A percentile compares a stretch with the other conserved stretches of the same genome.
Conservation (phyloP, 2,113 vertebrate genomes). For the Halcyon senegalensis region DNA sequence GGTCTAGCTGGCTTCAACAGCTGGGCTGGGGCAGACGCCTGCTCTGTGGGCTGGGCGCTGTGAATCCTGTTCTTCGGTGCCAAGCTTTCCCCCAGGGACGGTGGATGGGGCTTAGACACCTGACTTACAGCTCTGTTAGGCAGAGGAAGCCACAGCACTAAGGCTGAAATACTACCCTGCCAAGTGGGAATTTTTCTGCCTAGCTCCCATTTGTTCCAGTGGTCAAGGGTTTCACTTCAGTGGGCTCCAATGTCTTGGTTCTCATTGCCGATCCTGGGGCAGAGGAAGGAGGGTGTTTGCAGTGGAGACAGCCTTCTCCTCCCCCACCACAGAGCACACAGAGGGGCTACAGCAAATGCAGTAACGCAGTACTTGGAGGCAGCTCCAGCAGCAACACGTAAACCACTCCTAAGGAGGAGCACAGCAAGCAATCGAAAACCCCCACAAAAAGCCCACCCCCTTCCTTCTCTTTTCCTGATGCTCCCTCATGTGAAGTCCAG, state of each 20-base stretch:
- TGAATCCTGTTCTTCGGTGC: not conserved
- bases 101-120: not conserved
- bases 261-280: not conserved
- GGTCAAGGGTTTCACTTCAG: not conserved
- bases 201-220: not conserved
- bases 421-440: not conserved
- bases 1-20: not conserved
- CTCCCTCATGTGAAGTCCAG: not conserved
- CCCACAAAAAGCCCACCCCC: rapidly evolving
- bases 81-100: not conserved
- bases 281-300: not conserved
- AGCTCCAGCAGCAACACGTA: not conserved
- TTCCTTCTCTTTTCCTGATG: not conserved
- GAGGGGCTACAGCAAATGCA: not conserved
- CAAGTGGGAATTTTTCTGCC: not conserved
- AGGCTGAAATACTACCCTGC: not conserved
- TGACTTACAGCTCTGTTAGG: not conserved
- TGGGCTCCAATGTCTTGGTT: not conserved
- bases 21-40: not conserved
- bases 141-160: not conserved
- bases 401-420: not conserved
- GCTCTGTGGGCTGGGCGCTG: not conserved
- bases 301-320: rapidly evolving
- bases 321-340: not conserved
- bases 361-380: not conserved